Evolutionary conservation across 2,113 vertebrate genomes (phyloP).

Genomic region (Podiceps cristatus): DNA sequence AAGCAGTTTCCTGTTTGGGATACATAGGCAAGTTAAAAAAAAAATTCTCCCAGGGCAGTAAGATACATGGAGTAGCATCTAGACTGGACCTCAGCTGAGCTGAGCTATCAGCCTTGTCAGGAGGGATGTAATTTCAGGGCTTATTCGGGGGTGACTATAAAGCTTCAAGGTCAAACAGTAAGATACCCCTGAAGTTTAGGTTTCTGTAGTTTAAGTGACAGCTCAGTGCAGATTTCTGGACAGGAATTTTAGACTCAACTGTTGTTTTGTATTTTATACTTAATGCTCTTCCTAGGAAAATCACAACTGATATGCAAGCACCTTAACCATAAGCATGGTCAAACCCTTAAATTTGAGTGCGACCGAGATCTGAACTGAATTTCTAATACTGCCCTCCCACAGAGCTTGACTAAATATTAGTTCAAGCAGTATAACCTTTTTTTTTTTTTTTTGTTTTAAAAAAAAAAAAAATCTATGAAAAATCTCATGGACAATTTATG

Average conservation of each 20-base stretch:
- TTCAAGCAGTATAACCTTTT: neutral
- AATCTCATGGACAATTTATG: neutral
- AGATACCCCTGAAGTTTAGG: neutral
- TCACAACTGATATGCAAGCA: neutral
- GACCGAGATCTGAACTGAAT: neutral
- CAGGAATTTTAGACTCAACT: neutral
- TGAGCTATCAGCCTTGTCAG: neutral
- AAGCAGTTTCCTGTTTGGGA: neutral
- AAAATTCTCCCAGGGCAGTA: neutral
- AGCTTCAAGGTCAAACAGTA: neutral
- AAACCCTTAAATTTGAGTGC: neutral
- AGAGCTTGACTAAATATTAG: neutral
- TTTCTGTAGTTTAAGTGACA: neutral
- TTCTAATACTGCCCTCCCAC: neutral
- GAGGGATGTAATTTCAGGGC: neutral
- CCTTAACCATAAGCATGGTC: neutral
- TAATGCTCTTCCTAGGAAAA: neutral
- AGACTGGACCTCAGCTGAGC: neutral
- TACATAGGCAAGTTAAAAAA: neutral
- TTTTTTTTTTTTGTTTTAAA: neutral
- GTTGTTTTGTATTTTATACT: neutral
- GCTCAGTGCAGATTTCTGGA: neutral
- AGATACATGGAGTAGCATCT: neutral
- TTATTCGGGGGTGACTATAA: neutral
- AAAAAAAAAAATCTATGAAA: neutral